Conservation (phyloP, 2,888 invertebrate genomes). For the Ectemnius continuus region DNA sequence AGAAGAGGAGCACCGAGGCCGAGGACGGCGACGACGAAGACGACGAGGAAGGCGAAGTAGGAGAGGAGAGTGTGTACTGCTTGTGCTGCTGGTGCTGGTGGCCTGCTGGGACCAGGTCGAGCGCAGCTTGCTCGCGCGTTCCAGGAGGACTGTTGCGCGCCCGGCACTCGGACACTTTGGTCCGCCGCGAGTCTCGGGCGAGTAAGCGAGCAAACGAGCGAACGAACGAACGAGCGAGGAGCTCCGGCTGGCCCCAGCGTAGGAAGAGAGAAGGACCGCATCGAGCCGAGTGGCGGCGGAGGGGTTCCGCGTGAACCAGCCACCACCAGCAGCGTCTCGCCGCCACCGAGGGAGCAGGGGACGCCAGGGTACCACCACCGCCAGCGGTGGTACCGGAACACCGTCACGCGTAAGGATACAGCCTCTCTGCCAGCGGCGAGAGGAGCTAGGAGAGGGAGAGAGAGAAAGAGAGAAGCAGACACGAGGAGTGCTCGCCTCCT, state of each 20-base stretch:
- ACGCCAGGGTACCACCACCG: not conserved
- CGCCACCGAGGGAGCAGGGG: constrained; percentile 25
- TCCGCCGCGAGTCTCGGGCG: constrained; percentile 39
- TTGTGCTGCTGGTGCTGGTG: constrained; percentile 31
- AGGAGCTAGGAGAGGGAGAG: constrained; percentile 43
- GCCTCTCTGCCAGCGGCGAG: constrained; percentile 26
- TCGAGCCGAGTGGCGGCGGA: not conserved
- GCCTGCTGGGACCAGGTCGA: constrained; percentile 52
- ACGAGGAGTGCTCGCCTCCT: constrained; percentile 40
- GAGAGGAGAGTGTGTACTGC: not conserved
- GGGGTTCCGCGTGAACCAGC: constrained; percentile 20
- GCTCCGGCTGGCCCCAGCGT: constrained; percentile 15
- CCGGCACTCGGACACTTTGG: constrained; percentile 36
- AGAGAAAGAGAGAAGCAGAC: constrained; percentile 22
- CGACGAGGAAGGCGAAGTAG: constrained; percentile 19
- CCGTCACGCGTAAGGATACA: constrained; percentile 65
- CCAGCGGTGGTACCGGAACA: constrained; percentile 30
- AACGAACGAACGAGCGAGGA: constrained; percentile 5
- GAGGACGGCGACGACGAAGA: constrained; percentile 12
- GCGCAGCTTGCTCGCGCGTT: constrained; percentile 65
- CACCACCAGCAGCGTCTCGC: constrained; percentile 26
- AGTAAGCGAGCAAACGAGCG: constrained; percentile 11
- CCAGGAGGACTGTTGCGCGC: constrained; percentile 65
- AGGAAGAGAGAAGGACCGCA: constrained; percentile 5
- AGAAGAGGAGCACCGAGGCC: constrained; percentile 4